These are phyloP conservation scores for Octodonta nipae DNA, from an alignment of 2,888 invertebrate species.

Conservation along the genomic window DNA sequence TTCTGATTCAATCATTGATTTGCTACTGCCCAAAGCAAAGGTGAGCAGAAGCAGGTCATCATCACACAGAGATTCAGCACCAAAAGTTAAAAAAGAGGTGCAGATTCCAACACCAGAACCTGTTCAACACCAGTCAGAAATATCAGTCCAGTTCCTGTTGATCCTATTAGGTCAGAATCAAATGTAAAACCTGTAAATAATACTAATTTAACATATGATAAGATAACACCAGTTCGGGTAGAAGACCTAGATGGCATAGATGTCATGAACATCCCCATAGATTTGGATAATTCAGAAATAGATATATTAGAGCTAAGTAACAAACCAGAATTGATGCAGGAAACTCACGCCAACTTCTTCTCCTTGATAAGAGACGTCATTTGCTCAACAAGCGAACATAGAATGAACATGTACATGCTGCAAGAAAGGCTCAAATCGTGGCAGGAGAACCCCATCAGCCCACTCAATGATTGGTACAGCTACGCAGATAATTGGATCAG, in stretches of 20 bases:
- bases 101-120: no score
- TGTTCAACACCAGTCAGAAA: no score
- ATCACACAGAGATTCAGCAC: slow-evolving; percentile 8
- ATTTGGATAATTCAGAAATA: slow-evolving; percentile 47
- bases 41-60: slow-evolving; percentile 6
- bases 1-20: slow-evolving; percentile 23
- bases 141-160: no score
- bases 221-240: slow-evolving; percentile 34
- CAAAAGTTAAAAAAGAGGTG: slow-evolving; percentile 14
- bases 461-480: slow-evolving; percentile 66
- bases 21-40: slow-evolving; percentile 9
- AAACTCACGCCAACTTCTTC: slow-evolving; percentile 74
- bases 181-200: slow-evolving; percentile 14
- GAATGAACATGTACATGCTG: slow-evolving; percentile 64
- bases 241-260: slow-evolving; percentile 50
- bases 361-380: slow-evolving; percentile 79
- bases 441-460: slow-evolving; percentile 67
- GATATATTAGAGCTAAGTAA: slow-evolving; percentile 42
- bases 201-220: slow-evolving; percentile 22
- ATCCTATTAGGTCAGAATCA: slow-evolving; percentile 8
- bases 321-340: slow-evolving; percentile 54
- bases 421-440: slow-evolving; percentile 60
- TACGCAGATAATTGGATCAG: slow-evolving; percentile 60
- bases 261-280: slow-evolving; percentile 66
- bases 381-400: slow-evolving; percentile 69